Evolutionary conservation across 2,888 invertebrate genomes (phyloP), one percentile per base, ranked within the genome.

Genomic region (Nasonovia ribisnigri): DNA sequence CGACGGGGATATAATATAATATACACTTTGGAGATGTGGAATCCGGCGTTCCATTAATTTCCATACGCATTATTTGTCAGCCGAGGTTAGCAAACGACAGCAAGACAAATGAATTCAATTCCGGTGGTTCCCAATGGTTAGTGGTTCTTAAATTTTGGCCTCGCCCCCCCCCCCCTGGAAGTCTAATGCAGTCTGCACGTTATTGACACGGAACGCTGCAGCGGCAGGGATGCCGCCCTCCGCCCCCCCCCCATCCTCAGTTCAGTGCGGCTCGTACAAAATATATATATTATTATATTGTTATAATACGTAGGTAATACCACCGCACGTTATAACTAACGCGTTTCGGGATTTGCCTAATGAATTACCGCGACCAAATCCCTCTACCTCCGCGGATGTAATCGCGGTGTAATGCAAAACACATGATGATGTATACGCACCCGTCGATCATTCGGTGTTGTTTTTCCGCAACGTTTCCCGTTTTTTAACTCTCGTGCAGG

Each of bases 61-160:
- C 88, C 92, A 92, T 89, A 89, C 92, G 89, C 57, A n/a, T 54
- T 84, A 77, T 88, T 93, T 93, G 92, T 93, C 92, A 88, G 89
- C 26, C 54, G 77, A 92, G 92, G 92, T 92, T 87, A 92, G 86
- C n/a, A 57, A 92, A 92, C 92, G 92, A 89, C 84, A 77, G 92
- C 88, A 26, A 89, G 88, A 93, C 92, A 89, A 89, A 93, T 93
- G 92, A 89, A 89, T 87, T 89, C 92, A 57, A 93, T 93, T 84
- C 67, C 89, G 46, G 36, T 24, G 91, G 86, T 42, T 51, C n/a
- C 16, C 77, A 16, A 48, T 48, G 51, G 90, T 90, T 90, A 84
- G 77, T 91, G 90, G 84, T 84, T 84, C 84, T 91, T 77, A 84
- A 91, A 91, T 91, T 48, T 46, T 90, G 20, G 90, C 60, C 20